Base-by-base conservation (phyloP, 2,113 vertebrate genomes). In the Tragelaphus buxtoni region DNA sequence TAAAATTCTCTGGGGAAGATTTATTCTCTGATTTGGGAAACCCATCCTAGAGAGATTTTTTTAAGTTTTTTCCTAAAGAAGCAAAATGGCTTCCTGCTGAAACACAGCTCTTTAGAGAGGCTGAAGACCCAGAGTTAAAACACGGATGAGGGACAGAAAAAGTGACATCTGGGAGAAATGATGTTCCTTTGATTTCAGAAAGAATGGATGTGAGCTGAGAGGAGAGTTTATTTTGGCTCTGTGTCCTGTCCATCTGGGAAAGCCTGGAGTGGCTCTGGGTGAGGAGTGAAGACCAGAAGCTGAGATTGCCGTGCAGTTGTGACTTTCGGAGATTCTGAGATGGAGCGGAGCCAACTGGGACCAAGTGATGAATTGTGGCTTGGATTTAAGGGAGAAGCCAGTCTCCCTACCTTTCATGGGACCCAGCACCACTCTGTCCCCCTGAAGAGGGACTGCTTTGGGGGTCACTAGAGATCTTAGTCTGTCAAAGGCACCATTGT, bases 41-140 rank as follows among this genome's bases (percentile, higher is more conserved):
- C 9, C 3, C 1, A 55, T 4, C 45, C 82, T 42, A 76, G 55
- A 39, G 69, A 81, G n/a, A 1, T 76, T 91, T 32, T 90, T 92
- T 56, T 8, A 16, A 47, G 1, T 32, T 74, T 53, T 94, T 94
- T 72, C 28, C 32, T 55, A 42, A 72, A 87, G 14, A 94, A 58
- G 39, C n/a, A 87, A 94, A 94, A 51, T 51, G 39, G 30, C 5
- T 35, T 83, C 77, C 58, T 90, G 39, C 24, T 81, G 28, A 26
- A 86, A 91, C 42, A 32, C 32, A 53, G 20, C 51, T 74, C 18
- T 39, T 90, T 61, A 76, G 45, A 87, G 60, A 72, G 63, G 45
- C 63, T 79, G 63, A 90, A n/a, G 14, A 39, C 18, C n/a, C 93
- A 26, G 86, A 80, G n/a, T 81, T 86, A 63, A 91, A 76, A 91